Conservation (phyloP, 2,888 invertebrate genomes). For the Epinotia bilunana region DNA sequence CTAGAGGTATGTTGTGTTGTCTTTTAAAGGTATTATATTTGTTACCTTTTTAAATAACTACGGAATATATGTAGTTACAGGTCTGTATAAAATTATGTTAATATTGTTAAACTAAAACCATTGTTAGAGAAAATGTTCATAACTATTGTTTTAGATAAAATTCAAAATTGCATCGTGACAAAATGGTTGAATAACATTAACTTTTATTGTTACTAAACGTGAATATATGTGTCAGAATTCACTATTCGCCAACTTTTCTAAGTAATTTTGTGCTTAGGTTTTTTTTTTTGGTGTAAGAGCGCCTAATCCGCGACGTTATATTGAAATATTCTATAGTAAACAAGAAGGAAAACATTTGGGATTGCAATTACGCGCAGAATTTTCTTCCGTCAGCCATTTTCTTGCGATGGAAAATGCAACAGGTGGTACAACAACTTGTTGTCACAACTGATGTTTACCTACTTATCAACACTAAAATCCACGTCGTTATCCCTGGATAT, state of each 20-base stretch:
- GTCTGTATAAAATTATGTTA: no score
- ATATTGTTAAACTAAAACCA: no score
- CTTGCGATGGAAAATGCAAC: neutral
- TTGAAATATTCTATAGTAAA: neutral
- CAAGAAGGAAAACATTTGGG: no score
- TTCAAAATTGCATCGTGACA: neutral
- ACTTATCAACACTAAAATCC: neutral
- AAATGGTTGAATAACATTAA: neutral
- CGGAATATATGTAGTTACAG: neutral
- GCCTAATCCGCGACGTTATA: neutral
- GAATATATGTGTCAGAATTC: neutral
- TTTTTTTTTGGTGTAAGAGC: neutral
- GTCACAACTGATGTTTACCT: neutral
- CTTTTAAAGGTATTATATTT: neutral
- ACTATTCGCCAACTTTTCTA: neutral
- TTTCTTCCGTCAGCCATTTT: neutral
- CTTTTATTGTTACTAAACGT: neutral
- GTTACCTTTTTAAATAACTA: neutral
- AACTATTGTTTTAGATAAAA: no score
- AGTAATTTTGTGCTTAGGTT: neutral
- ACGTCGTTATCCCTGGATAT: no score
- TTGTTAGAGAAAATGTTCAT: no score
- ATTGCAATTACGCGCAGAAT: neutral
- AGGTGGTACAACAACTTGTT: conserved; percentile 10
- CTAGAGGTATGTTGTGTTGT: conserved; percentile 9